These are phyloP conservation scores for Halcyon smyrnensis DNA, from an alignment of 2,797 vertebrate genomes.

Conservation along the genomic window DNA sequence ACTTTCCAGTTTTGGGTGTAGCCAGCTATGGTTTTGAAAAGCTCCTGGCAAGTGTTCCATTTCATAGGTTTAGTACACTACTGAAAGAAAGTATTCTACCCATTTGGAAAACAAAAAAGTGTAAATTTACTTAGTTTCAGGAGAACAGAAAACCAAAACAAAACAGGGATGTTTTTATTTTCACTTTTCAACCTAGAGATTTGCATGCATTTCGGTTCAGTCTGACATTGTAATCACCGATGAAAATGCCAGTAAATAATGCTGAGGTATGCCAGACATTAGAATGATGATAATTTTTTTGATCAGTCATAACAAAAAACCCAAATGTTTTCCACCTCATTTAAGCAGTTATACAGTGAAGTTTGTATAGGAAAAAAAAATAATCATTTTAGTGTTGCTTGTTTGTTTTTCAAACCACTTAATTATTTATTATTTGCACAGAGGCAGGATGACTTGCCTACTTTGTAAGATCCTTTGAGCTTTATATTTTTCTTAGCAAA, in stretches of 20 bases:
- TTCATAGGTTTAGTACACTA: neutral
- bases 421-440: neutral
- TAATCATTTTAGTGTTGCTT: accelerated
- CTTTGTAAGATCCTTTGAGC: neutral
- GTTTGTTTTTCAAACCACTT: neutral
- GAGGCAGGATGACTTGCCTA: neutral
- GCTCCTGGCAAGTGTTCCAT: neutral
- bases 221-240: neutral
- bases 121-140: neutral
- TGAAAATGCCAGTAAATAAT: neutral
- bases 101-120: too few species aligned
- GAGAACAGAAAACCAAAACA: neutral
- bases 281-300: neutral
- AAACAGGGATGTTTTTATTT: neutral
- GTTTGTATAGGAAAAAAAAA: neutral
- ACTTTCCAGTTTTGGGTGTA: neutral
- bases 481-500: neutral
- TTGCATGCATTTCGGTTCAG: neutral
- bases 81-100: neutral
- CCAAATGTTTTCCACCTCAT: neutral
- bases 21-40: neutral
- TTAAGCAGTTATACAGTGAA: neutral
- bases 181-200: neutral
- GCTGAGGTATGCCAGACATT: neutral
- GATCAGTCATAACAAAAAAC: neutral